phyloP scores from a whole-genome alignment of 92 coral and sea anemone genomes.

The Blastomussa wellsi region DNA sequence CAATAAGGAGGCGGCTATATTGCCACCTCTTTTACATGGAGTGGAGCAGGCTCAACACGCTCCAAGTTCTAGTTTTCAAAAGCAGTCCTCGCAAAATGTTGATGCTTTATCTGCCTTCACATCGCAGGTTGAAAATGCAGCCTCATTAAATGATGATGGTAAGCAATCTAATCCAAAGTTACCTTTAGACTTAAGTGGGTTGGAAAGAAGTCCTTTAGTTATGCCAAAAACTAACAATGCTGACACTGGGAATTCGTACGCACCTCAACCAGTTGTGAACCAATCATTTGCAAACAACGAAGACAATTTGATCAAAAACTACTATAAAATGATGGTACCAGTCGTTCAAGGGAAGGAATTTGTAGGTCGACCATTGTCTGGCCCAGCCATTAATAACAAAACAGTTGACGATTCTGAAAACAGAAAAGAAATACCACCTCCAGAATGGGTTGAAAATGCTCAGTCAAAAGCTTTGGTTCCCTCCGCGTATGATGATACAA shows the following conservation, averaged over 20 bases:
- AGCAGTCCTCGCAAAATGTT: conserved; percentile 22
- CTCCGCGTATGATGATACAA: conserved; percentile 8
- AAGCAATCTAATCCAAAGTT: conserved; percentile 31
- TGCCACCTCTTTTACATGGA: conserved; percentile 72
- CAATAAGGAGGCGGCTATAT: conserved; percentile 59
- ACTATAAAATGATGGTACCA: conserved; percentile 30
- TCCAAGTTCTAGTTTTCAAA: conserved; percentile 32
- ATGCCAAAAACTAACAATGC: conserved; percentile 9
- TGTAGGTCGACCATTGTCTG: conserved; percentile 5
- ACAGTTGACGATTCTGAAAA: background rate
- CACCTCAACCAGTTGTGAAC: background rate
- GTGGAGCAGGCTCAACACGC: conserved; percentile 38
- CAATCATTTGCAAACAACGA: conserved; percentile 30
- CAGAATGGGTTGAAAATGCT: conserved; percentile 8
- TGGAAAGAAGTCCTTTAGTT: conserved; percentile 12
- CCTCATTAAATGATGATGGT: conserved; percentile 22
- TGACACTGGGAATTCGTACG: background rate
- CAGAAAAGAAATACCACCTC: background rate
- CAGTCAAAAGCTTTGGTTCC: conserved; percentile 41
- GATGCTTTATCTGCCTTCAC: conserved; percentile 40
- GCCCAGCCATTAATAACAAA: background rate
- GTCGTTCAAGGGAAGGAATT: conserved; percentile 47
- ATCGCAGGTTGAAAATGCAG: conserved; percentile 38
- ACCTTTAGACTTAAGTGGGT: conserved; percentile 30
- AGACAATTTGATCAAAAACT: conserved; percentile 33